A percentile compares a stretch with the other conserved stretches of the same genome.
Conservation (phyloP, 2,797 vertebrate species). For the Pogonophryne albipinna region DNA sequence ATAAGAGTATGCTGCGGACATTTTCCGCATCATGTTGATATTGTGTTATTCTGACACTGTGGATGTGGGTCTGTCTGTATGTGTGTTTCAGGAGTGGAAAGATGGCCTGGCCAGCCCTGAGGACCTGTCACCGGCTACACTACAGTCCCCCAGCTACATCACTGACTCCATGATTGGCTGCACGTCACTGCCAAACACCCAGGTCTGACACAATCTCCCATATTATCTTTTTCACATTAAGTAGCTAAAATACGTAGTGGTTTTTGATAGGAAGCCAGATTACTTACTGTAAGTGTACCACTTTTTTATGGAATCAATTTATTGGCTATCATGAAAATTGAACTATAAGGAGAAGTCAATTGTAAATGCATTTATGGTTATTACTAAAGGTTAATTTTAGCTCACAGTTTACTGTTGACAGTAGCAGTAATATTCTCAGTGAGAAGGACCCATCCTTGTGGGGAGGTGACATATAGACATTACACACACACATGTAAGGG, state of each 20-base stretch:
- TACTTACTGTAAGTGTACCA: background rate
- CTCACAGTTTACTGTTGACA: background rate
- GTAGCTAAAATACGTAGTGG: background rate
- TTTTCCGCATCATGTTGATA: conserved; percentile 24
- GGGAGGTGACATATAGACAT: conserved; percentile 44
- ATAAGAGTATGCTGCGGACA: conserved; percentile 7
- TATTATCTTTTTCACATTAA: conserved; percentile 9
- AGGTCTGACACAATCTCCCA: conserved; percentile 72
- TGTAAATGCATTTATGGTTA: background rate
- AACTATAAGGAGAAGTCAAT: background rate
- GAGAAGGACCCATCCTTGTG: conserved; percentile 31
- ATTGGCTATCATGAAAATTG: background rate
- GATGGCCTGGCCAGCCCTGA: conserved; percentile 81
- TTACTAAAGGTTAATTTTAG: conserved; percentile 9
- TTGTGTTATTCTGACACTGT: conserved; percentile 39
- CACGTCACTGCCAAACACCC: conserved; percentile 71
- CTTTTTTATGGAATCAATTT: conserved; percentile 1
- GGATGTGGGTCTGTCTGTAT: conserved; percentile 37
- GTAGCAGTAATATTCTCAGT: conserved; percentile 21
- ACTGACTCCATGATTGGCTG: conserved; percentile 81
- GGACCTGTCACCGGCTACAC: conserved; percentile 79
- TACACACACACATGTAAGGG: background rate
- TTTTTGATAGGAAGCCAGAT: conserved; percentile 6
- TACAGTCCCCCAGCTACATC: conserved; percentile 80
- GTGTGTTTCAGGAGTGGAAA: conserved; percentile 83